These are phyloP conservation scores for Apodemus speciosus DNA, from an alignment of 2,113 vertebrate genomes.

Conservation along the genomic window DNA sequence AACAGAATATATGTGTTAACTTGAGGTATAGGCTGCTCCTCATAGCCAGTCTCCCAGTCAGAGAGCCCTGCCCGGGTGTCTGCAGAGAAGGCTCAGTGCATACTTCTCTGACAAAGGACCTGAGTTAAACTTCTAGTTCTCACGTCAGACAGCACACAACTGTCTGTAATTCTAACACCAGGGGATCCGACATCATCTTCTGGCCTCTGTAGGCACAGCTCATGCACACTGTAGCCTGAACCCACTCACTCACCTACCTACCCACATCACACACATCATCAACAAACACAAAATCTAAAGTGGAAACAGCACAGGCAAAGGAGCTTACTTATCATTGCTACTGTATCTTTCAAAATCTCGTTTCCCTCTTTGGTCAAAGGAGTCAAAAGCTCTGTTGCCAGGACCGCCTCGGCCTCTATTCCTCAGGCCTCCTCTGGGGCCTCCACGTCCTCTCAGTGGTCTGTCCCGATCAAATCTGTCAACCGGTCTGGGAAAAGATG, in stretches of 20 bases:
- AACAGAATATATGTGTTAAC: not conserved
- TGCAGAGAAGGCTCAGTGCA: not conserved
- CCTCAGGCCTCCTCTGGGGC: slow-evolving; percentile 83
- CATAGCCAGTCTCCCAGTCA: not conserved
- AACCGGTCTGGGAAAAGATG: slow-evolving; percentile 77
- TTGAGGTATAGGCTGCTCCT: not conserved
- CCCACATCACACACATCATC: not conserved
- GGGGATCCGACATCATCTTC: too few relatives aligned
- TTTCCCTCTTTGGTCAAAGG: slow-evolving; percentile 89
- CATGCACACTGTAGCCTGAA: not conserved
- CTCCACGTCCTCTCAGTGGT: slow-evolving; percentile 79
- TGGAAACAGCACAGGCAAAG: not conserved
- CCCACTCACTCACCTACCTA: not conserved
- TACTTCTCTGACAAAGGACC: not conserved
- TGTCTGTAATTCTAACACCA: not conserved
- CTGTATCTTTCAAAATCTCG: slow-evolving; percentile 89
- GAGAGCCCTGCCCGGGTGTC: not conserved
- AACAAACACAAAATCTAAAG: not conserved
- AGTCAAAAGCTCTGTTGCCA: slow-evolving; percentile 82
- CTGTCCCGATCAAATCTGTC: slow-evolving; percentile 82
- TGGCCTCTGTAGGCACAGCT: not conserved
- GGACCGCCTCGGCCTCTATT: slow-evolving; percentile 86
- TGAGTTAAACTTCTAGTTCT: not conserved
- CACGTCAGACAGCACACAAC: not conserved
- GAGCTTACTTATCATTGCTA: slow-evolving; percentile 87